Conservation (phyloP, 2,113 vertebrate genomes). For the Nanorana parkeri region DNA sequence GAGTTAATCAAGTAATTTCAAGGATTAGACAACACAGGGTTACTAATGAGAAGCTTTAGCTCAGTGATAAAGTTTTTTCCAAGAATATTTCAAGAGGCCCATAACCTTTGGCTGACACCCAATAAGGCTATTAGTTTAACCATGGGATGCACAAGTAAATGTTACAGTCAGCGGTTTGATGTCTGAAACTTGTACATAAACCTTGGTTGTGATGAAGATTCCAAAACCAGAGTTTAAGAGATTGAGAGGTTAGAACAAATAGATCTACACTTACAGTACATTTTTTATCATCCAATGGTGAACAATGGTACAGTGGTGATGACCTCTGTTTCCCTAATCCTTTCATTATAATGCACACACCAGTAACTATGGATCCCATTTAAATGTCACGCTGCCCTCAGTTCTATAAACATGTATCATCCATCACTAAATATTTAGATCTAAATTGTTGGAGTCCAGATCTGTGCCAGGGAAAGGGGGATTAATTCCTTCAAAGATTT, state of each 20-base stretch:
- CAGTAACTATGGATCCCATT: constrained; percentile 78
- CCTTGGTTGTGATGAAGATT: constrained; percentile 69
- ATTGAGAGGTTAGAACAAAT: constrained; percentile 61
- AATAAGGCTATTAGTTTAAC: constrained; percentile 84
- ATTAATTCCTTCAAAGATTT: constrained; percentile 85
- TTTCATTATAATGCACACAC: constrained; percentile 71
- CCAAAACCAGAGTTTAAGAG: constrained; percentile 65
- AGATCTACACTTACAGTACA: constrained; percentile 62
- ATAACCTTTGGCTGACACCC: constrained; percentile 89
- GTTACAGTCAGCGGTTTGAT: constrained; percentile 79
- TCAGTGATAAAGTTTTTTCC: constrained; percentile 82
- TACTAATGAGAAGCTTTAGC: constrained; percentile 86
- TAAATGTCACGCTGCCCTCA: constrained; percentile 82
- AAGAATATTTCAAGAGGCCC: constrained; percentile 86
- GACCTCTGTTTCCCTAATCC: constrained; percentile 71
- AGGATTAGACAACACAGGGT: constrained; percentile 84
- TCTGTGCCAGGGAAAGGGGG: constrained; percentile 85
- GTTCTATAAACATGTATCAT: constrained; percentile 87
- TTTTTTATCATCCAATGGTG: constrained; percentile 75
- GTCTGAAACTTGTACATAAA: constrained; percentile 72
- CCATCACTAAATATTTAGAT: constrained; percentile 90
- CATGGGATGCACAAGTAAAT: constrained; percentile 79
- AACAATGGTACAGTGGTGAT: constrained; percentile 65
- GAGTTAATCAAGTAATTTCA: constrained; percentile 85
- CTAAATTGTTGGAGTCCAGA: constrained; percentile 83